Percentiles rank a stretch among this genome's conserved stretches.
These are phyloP conservation scores for Pterois miles DNA, from an alignment of 2,797 vertebrate genomes.

Conservation along the genomic window DNA sequence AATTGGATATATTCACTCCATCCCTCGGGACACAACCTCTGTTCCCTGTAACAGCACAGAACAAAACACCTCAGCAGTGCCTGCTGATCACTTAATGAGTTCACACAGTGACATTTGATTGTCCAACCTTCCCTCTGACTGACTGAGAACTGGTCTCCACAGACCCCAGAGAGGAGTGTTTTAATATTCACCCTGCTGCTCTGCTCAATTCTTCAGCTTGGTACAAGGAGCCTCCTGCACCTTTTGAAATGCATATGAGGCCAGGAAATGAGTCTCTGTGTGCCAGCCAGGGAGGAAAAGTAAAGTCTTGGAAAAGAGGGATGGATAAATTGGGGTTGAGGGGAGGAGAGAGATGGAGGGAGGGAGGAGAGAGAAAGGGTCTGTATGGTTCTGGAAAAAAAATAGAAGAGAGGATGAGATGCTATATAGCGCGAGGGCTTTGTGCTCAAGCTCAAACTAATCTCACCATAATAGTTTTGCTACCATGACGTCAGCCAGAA, in stretches of 20 bases:
- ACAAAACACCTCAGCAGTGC: conserved; percentile 8
- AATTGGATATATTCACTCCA: background rate
- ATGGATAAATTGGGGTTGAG: conserved; percentile 40
- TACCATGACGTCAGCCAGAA: conserved; percentile 74
- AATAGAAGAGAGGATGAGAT: conserved; percentile 32
- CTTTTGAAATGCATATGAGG: conserved; percentile 81
- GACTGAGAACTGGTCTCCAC: conserved; percentile 1
- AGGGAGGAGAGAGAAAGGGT: conserved; percentile 17
- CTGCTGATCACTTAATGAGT: conserved; percentile 9
- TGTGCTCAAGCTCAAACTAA: conserved; percentile 66
- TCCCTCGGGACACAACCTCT: background rate
- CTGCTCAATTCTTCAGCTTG: conserved; percentile 58
- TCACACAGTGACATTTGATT: conserved; percentile 29
- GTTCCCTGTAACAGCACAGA: background rate
- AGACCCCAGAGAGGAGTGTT: conserved; percentile 43
- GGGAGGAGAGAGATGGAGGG: conserved; percentile 22
- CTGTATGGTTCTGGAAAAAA: conserved; percentile 6
- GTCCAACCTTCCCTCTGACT: conserved; percentile 19
- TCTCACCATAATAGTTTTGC: conserved; percentile 76
- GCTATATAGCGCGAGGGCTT: conserved; percentile 50
- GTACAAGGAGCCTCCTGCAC: conserved; percentile 66
- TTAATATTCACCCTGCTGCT: conserved; percentile 70
- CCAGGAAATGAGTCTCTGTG: conserved; percentile 70
- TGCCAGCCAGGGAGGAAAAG: conserved; percentile 55
- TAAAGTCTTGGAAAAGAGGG: conserved; percentile 48